These are phyloP conservation scores for Aspidoscelis tigris DNA, from an alignment of 2,113 vertebrate genomes.

Conservation along the genomic window DNA sequence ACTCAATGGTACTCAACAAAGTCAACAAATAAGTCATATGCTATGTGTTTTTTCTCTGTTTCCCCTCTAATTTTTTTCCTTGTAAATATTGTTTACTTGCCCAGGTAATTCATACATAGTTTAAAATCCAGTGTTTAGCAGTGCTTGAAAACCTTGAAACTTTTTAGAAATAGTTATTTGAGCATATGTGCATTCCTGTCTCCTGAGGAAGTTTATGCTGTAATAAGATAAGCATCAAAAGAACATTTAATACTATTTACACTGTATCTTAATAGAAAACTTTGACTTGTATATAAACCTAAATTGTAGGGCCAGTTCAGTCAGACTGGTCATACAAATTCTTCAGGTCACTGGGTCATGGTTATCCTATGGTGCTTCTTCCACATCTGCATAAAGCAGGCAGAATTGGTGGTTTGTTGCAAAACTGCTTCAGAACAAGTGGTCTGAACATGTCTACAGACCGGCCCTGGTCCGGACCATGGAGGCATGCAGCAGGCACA, in stretches of 20 bases:
- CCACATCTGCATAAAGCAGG: not conserved
- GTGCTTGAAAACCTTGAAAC: constrained; percentile 36
- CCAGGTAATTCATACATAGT: not conserved
- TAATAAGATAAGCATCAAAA: constrained; percentile 67
- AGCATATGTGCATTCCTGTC: constrained; percentile 62
- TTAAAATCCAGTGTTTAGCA: constrained; percentile 3
- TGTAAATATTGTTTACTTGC: constrained; percentile 9
- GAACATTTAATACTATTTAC: constrained; percentile 63
- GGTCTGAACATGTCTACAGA: no score
- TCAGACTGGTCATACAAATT: constrained; percentile 40
- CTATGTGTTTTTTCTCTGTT: not conserved
- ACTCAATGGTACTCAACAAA: no score
- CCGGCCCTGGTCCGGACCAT: no score
- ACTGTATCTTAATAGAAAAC: constrained; percentile 41
- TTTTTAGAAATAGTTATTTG: constrained; percentile 40
- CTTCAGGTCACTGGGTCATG: not conserved
- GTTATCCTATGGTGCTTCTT: not conserved
- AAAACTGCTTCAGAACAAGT: not conserved
- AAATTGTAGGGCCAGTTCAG: constrained; percentile 41
- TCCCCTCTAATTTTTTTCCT: not conserved
- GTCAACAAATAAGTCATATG: constrained; percentile 12
- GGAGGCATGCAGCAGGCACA: no score
- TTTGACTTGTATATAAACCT: constrained; percentile 53
- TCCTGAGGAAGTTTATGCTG: constrained; percentile 68
- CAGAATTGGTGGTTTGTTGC: not conserved